Base-by-base conservation (phyloP, 2,113 vertebrate species). In the Ivindomyrus marchei region DNA sequence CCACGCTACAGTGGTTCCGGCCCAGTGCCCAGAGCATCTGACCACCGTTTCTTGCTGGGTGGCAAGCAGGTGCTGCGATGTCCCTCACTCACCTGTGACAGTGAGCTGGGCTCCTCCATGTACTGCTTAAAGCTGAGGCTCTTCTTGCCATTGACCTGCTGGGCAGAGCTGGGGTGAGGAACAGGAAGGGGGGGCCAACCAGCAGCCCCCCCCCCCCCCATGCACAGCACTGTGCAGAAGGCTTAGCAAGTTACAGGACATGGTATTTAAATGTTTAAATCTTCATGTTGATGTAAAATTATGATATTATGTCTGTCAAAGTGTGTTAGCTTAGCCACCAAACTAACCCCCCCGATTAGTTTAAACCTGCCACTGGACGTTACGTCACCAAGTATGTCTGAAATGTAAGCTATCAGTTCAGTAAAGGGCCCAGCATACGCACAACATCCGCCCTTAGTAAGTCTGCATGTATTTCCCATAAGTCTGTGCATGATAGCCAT, bases 61-160 rank as follows among this genome's bases (percentile, higher is more conserved):
- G 5, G 27, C 0, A 46, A 42, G 56, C 52, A 47, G 39, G 49
- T 42, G 88, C 11, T 74, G 1, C 9, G 6, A 62, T 24, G 7
- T 89, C 47, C 24, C 19, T 88, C 56, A 91, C 97, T 97, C 92
- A 99, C 98, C 97, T 97, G 93, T 0, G 97, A 97, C 90, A 97
- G 92, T 0, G 95, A 91, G 0, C 94, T 94, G 0, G 97, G 97
- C 90, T 98, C 97, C 92, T 97, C 97, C 0, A 97, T 94, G 93
- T 96, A 95, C 92, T 97, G 96, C 94, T 97, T 97, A 91, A 98
- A 91, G 90, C 97, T 97, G 95, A 99, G 96, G 90, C 97, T 98
- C 95, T 99, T 97, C 94, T 97, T 99, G 84, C 95, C 96, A 58
- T 96, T 96, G 93, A 96, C 96, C 96, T 97, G 92, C 21, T 49